A percentile compares a stretch with the other conserved stretches of the same genome.
Conservation (phyloP, 1,140 invertebrate genomes). For the Ostrea edulis region DNA sequence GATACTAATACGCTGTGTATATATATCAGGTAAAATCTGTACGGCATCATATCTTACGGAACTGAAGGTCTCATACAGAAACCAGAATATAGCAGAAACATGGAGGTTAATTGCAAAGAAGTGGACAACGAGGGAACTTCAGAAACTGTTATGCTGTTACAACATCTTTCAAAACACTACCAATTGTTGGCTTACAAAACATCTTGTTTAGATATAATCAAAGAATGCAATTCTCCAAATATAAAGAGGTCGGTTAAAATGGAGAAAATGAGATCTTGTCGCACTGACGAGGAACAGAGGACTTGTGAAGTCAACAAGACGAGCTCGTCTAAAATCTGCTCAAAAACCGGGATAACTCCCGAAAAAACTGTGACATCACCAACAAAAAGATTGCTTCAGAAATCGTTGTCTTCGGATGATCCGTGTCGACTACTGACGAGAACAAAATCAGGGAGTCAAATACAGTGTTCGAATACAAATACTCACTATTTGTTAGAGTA, state of each 20-base stretch:
- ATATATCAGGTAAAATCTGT: too few species aligned
- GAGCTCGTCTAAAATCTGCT: neutral
- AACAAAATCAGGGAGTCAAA: neutral
- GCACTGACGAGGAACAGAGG: neutral
- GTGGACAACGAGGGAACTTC: neutral
- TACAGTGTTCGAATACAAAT: neutral
- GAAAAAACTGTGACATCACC: neutral
- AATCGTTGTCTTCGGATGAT: neutral
- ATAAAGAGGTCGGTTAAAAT: neutral
- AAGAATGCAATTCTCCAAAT: neutral
- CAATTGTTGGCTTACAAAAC: neutral
- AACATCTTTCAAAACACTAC: neutral
- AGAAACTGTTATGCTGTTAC: neutral
- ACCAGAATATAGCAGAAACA: neutral
- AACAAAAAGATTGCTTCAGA: neutral
- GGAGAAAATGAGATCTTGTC: neutral
- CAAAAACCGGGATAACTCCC: neutral
- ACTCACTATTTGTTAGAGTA: conserved; percentile 1
- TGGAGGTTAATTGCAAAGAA: neutral
- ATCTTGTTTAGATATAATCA: neutral
- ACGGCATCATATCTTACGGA: too few species aligned
- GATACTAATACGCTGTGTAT: too few species aligned
- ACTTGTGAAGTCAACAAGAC: neutral
- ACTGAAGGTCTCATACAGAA: too few species aligned
- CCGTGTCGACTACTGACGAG: neutral